Evolutionary conservation across 2,888 invertebrate species (phyloP).

Genomic region (Hemistola chrysoprasaria): DNA sequence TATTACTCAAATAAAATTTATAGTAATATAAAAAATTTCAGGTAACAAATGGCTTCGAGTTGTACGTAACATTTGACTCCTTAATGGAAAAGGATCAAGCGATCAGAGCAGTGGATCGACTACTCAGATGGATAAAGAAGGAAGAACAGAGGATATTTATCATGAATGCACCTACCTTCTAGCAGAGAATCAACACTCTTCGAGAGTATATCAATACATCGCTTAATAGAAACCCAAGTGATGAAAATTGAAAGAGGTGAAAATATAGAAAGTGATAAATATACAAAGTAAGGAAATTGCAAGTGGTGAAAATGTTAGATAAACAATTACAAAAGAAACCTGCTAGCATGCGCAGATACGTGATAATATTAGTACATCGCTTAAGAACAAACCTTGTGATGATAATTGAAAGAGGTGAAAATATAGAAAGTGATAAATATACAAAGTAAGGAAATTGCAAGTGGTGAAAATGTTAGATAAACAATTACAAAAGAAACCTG

Average conservation of each 20-base stretch:
- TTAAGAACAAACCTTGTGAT: constrained; percentile 41
- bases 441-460: too few species aligned
- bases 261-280: too few species aligned
- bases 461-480: too few species aligned
- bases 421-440: too few species aligned
- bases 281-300: too few species aligned
- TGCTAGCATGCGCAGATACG: too few species aligned
- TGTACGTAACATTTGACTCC: constrained; percentile 96
- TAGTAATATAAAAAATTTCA: too few species aligned
- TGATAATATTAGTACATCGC: constrained; percentile 51
- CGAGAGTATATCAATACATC: constrained; percentile 54
- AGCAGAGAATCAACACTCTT: constrained; percentile 57
- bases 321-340: too few species aligned
- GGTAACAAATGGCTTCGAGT: constrained; percentile 94
- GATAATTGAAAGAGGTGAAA: constrained; percentile 30
- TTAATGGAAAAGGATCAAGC: constrained; percentile 92
- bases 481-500: too few species aligned
- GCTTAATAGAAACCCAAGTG: constrained; percentile 40
- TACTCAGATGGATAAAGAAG: constrained; percentile 96
- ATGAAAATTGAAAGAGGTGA: constrained; percentile 32
- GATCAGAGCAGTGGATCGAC: constrained; percentile 92
- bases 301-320: too few species aligned
- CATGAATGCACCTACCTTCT: constrained; percentile 91
- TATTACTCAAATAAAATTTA: too few species aligned
- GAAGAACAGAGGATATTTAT: constrained; percentile 96